Evolutionary conservation across 1,140 invertebrate species (phyloP).

Genomic region (Formica exsecta): DNA sequence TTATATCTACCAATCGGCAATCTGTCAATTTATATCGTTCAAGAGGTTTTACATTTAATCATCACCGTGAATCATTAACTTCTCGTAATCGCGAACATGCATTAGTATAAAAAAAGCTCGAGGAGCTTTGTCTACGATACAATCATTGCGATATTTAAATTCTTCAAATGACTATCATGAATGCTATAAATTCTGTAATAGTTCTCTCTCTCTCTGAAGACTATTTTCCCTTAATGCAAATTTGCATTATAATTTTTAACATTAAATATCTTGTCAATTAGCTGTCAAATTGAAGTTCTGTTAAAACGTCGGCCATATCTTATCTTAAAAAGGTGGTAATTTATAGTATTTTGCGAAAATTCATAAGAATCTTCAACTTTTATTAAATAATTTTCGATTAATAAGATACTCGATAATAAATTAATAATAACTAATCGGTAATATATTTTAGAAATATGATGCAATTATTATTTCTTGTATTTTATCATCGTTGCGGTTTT

Average conservation of each 20-base stretch:
- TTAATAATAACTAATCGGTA: background rate
- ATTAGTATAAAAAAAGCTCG: background rate
- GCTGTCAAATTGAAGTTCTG: background rate
- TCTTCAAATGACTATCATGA: background rate
- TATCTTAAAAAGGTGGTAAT: constrained; percentile 5
- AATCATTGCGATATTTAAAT: constrained; percentile 6
- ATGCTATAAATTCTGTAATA: background rate
- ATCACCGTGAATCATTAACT: constrained; percentile 44
- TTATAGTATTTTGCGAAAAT: too few species aligned
- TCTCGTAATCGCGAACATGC: background rate
- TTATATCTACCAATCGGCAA: background rate
- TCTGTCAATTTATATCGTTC: background rate
- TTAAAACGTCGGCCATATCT: background rate
- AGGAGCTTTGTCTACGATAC: background rate
- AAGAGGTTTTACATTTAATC: constrained; percentile 44
- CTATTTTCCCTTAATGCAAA: background rate
- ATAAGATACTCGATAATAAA: background rate
- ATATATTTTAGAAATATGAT: background rate
- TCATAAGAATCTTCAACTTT: background rate
- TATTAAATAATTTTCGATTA: background rate
- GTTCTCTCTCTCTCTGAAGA: background rate
- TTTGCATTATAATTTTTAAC: constrained; percentile 27
- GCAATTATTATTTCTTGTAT: background rate
- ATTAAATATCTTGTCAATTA: constrained; percentile 2
- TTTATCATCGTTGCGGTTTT: background rate